Base-by-base conservation (phyloP, 2,113 vertebrate species). In the Tor tambroides region DNA sequence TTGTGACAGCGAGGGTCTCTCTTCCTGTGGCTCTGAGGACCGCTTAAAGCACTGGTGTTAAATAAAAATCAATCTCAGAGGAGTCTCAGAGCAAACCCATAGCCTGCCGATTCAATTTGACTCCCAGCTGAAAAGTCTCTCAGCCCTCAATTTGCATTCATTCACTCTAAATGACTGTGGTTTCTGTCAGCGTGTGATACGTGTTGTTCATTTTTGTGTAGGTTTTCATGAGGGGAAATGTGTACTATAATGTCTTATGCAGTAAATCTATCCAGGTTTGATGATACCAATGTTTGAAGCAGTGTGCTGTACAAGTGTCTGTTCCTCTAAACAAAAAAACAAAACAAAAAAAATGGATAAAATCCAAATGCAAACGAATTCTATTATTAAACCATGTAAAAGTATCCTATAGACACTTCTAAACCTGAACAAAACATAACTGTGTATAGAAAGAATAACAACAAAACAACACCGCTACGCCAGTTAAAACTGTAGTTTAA, bases 11-110 rank as follows among this genome's bases (percentile, higher is more conserved):
- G 21, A 61, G 23, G 23, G 21, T 61, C 54, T 32, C 23, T 80
- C 21, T 61, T 80, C 19, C 23, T 26, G 32, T 80, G 23, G 54
- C 78, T 80, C 23, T 5, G 7, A 61, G 54, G 54, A 26, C 32
- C 3, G 30, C 78, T 80, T 80, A 41, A 80, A 80, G 78, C 11
- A 61, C 32, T 26, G 32, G 32, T 61, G 32, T 41, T 80, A 61
- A 80, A 80, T 80, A 80, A 61, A 80, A 80, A 61, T 61, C 54
- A 61, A 80, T 80, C 54, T 80, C 54, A 30, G 49, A 54, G 49
- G 49, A 79, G 76, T 51, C 26, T 77, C 26, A 54, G 77, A 19
- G 51, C 21, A 80, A 80, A 61, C 28, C 26, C 59, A 17, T 71
- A 46, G 32, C 54, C 38, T 32, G 35, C 59, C 35, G 5, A 72